Base-by-base conservation (phyloP, 2,797 vertebrate genomes). In the Hemibagrus guttatus region DNA sequence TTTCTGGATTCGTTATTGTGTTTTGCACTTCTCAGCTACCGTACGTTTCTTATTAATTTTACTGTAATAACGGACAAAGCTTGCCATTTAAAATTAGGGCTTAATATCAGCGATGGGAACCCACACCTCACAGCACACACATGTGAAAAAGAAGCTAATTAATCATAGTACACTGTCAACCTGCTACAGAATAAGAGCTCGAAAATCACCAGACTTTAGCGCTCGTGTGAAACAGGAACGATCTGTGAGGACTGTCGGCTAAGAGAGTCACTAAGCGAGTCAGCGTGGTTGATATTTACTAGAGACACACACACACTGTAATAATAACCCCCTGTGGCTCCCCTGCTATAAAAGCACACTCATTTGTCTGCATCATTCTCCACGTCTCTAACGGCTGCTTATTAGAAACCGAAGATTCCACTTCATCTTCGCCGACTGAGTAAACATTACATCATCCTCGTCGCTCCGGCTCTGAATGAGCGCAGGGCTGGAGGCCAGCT, bases 161-260 rank as follows among this genome's bases (percentile, higher is more conserved):
- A 86, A 86, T 86, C 80, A 66, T 56, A 63, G 28, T 66, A 35
- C 16, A 0, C 49, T 16, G 69, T 86, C 79, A 54, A 35, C 23
- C 11, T 6, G 61, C 31, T 59, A 54, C 52, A 16, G 26, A 80
- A 75, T 35, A 85, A n/a, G 26, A 76, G 58, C 56, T 49, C 35
- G 21, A 26, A 66, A 85, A 54, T 35, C 2, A 23, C 26, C 13
- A n/a, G 49, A 68, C 52, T 56, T 28, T 49, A 8, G 16, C 11
- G 26, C 26, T 81, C 7, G 4, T 39, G 19, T 28, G 4, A 42
- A 80, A 58, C 28, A 6, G 35, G 59, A 46, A 19, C 26, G 39
- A 42, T 81, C 59, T 28, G 13, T 28, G n/a, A 64, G 80, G 31
- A 52, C 26, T 54, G 72, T 52, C 26, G 14, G 46, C 23, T 58